Evolutionary conservation across 1,140 invertebrate genomes (phyloP), one percentile per base, ranked within the genome.

Genomic region (Muscidifurax raptorellus): DNA sequence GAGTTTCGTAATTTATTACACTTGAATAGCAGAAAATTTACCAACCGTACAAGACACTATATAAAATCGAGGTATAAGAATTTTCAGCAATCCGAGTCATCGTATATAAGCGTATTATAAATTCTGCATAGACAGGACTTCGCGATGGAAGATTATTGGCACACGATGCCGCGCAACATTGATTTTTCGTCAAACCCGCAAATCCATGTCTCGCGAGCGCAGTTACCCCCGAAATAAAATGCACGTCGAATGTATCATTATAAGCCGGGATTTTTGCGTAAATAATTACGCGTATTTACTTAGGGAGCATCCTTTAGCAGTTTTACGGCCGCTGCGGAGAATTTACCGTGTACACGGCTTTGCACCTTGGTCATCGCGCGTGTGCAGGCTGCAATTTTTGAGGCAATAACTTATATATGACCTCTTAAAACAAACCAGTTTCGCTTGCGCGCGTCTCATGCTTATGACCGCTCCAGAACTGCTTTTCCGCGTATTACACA

Each of bases 371-470:
- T n/a, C 28, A 75, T 72, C 18, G 28, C 30, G 74, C 22, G n/a
- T n/a, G n/a, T n/a, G 75, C 32, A 76, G 36, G 59, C 82, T 77
- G 66, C 59, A 25, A 82, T 83, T 83, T 83, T 83, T 77, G 18
- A 83, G 64, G 52, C 64, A 83, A 83, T 77, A 83, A 77, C 82
- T 77, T 83, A 74, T 83, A 83, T 83, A 77, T 40, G 74, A 77
- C 72, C 82, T 83, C 75, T 83, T 83, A 77, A 83, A 83, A 67
- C 82, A 77, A 83, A 83, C 82, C 82, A 83, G 82, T 83, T 83
- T 64, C 44, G 32, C 32, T 22, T 82, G 18, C 66, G 25, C 66
- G 18, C 27, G 25, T 27, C 25, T 13, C 15, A 1, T 13, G 52
- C 52, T 59, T 72, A 76, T 28, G 30, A 0, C 3, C n/a, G 59